Percentiles rank a stretch among this genome's conserved stretches.
Evolutionary conservation across 1,140 invertebrate species (phyloP).

Genomic region (Brachionus angularis): DNA sequence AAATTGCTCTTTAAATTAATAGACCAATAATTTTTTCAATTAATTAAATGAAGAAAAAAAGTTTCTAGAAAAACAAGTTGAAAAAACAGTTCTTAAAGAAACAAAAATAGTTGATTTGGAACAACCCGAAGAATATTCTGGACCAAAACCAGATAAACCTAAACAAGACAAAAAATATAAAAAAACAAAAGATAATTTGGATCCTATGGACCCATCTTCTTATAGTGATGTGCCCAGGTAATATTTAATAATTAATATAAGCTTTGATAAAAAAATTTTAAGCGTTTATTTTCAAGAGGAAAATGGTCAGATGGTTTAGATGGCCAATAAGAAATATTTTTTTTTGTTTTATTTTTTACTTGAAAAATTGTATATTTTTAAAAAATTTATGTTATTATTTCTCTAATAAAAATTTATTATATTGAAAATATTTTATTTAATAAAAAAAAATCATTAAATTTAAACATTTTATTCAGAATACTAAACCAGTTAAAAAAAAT

Average conservation of each 20-base stretch:
- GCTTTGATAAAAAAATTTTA: background rate
- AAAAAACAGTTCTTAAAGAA: background rate
- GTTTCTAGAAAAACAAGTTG: background rate
- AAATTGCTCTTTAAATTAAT: background rate
- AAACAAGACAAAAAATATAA: background rate
- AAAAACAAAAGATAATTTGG: background rate
- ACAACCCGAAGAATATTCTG: background rate
- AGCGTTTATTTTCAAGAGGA: background rate
- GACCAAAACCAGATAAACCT: background rate
- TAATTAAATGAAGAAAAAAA: background rate
- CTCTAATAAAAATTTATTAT: background rate
- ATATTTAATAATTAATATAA: background rate
- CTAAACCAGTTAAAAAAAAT: background rate
- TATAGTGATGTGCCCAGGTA: slow-evolving; percentile 39
- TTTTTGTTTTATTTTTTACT: too few species aligned
- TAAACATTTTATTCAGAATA: too few species aligned
- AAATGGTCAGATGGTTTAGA: slow-evolving; percentile 6
- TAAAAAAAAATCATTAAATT: too few species aligned
- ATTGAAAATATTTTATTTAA: too few species aligned
- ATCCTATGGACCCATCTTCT: slow-evolving; percentile 41
- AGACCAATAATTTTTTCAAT: background rate
- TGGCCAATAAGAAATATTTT: background rate
- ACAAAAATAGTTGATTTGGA: background rate
- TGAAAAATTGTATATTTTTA: too few species aligned
- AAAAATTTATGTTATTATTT: background rate